Evolutionary conservation across 2,113 vertebrate species (phyloP).

Genomic region (Eublepharis macularius): DNA sequence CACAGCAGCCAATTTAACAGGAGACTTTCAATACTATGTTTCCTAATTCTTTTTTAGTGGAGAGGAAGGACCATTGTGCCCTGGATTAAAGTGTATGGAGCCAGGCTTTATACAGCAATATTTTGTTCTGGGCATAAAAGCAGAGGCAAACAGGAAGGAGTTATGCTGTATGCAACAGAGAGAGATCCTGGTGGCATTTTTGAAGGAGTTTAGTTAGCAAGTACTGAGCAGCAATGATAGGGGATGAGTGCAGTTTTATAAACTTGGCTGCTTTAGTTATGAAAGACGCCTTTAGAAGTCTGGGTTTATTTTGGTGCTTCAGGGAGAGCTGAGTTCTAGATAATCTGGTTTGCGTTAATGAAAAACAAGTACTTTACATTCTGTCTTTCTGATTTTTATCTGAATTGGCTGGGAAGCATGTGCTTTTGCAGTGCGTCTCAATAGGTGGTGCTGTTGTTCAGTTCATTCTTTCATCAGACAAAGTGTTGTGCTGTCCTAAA

Average conservation of each 20-base stretch:
- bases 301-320: background rate
- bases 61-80: background rate
- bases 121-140: background rate
- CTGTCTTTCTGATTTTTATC: background rate
- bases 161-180: background rate
- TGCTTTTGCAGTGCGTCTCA: background rate
- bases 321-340: background rate
- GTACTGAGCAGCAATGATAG: background rate
- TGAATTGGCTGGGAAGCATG: background rate
- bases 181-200: background rate
- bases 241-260: background rate
- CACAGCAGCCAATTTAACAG: background rate
- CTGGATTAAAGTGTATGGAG: background rate
- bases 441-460: conserved; percentile 25
- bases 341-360: background rate
- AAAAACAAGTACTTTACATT: background rate
- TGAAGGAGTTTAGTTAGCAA: background rate
- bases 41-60: background rate
- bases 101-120: background rate
- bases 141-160: background rate
- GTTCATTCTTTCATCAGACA: background rate
- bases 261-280: background rate
- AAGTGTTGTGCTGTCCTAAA: background rate
- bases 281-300: background rate
- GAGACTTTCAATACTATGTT: background rate